phyloP scores from a whole-genome alignment of 2,888 invertebrate genomes.

The Drosophila paracracens region DNA sequence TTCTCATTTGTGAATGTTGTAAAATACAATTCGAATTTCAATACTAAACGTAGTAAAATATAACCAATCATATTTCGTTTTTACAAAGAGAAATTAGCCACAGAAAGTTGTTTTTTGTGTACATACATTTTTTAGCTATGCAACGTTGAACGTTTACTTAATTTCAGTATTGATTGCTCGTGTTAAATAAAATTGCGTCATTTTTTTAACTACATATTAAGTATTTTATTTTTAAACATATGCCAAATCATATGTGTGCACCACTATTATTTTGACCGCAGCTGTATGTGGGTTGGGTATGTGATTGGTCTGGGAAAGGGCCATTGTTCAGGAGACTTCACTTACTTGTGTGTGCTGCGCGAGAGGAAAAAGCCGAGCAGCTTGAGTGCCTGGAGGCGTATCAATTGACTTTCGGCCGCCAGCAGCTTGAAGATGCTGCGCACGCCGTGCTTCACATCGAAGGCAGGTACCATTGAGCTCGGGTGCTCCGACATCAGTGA shows the following conservation, averaged over 20 bases:
- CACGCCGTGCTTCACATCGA: constrained; percentile 98
- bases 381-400: constrained; percentile 97
- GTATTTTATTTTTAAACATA: background rate
- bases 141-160: too few relatives aligned
- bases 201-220: background rate
- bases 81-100: background rate
- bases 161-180: too few relatives aligned
- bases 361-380: constrained; percentile 98
- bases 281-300: background rate
- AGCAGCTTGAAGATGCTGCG: constrained; percentile 98
- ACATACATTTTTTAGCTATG: too few relatives aligned
- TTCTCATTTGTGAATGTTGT: background rate
- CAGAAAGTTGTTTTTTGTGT: too few relatives aligned
- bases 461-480: constrained; percentile 99
- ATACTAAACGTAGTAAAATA: background rate
- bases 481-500: constrained; percentile 99
- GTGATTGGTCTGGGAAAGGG: background rate
- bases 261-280: background rate
- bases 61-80: too few relatives aligned
- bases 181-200: too few relatives aligned
- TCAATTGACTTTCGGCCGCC: constrained; percentile 97
- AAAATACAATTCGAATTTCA: background rate
- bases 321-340: constrained; percentile 44
- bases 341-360: constrained; percentile 98
- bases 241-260: background rate